Conservation (phyloP, 1,140 invertebrate species). For the Matsumurasca onukii region DNA sequence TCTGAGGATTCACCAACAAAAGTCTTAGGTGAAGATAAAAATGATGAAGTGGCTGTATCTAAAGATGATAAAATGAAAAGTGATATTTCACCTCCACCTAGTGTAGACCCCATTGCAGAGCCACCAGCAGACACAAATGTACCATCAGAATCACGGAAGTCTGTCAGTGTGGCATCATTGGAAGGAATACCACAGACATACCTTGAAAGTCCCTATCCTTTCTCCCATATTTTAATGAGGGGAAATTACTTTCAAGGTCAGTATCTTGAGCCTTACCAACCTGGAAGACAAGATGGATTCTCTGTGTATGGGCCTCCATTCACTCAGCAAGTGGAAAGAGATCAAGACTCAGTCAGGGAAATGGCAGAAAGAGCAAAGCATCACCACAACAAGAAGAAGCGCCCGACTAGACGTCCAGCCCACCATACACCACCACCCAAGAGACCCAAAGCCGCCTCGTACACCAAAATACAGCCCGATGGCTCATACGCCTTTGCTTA, state of each 20-base stretch:
- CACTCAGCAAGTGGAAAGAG: not conserved
- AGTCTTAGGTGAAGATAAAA: not conserved
- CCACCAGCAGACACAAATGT: not conserved
- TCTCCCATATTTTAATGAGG: too few relatives aligned
- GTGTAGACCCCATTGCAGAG: not conserved
- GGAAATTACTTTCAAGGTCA: too few relatives aligned
- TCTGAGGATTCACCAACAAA: not conserved
- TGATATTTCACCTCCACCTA: not conserved
- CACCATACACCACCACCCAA: too few relatives aligned
- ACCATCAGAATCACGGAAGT: too few relatives aligned
- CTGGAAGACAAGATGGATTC: not conserved
- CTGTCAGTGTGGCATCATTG: too few relatives aligned
- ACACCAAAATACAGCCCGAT: slow-evolving; percentile 14
- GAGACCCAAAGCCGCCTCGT: too few relatives aligned
- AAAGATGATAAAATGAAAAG: not conserved
- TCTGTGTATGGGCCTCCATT: not conserved
- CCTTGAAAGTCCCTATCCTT: too few relatives aligned
- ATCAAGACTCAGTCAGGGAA: not conserved
- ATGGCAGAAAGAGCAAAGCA: slow-evolving; percentile 14
- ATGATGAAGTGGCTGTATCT: not conserved
- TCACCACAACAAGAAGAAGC: not conserved
- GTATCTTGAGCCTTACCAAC: too few relatives aligned
- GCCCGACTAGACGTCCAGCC: slow-evolving; percentile 11
- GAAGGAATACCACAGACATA: too few relatives aligned
- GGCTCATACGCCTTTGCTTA: slow-evolving; percentile 40